Evolutionary conservation across 53 echinoderm and acorn worm species (phyloP), one percentile per base, ranked within the genome.

Genomic region (Luidia sarsii): DNA sequence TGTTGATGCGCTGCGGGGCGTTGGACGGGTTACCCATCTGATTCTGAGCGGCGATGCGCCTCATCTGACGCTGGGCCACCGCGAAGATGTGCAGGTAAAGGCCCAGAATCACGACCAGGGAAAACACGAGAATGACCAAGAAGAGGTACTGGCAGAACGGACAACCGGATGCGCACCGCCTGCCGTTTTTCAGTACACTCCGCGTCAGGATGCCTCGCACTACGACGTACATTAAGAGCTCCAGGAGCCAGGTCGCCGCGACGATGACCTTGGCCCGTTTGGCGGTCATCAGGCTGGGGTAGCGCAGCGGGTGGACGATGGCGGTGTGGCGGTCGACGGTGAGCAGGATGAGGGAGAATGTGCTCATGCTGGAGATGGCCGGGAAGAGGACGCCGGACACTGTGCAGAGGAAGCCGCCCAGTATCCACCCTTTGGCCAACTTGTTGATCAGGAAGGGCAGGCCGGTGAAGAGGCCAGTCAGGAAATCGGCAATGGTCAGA

Each of bases 241-340:
- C 43, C 25, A 27, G 7, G 2, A 15, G 10, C 67, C 45, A 43
- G 5, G 27, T 5, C 2, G 35, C 20, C 7, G 46, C 43, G 21
- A 43, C 43, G 18, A 28, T 45, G 41, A 67, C 7, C 39, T 39
- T 75, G 3, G 75, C 11, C 51, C 39, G 56, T 4, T 19, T 16
- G 1, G 25, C 2, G 7, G 75, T 75, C 27, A 67, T 3, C 13
- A 67, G 33, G 2, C 21, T 67, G 3, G 67, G 67, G 45, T 67
- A 67, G n/a, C 45, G 67, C 67, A 67, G 67, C 11, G 67, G 41
- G 13, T 28, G 45, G 3, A 43, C 29, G 29, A 75, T 43, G 10
- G 75, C 75, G 18, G 57, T 18, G 28, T 21, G 57, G 22, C 75
- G 75, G 14, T 75, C 75, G 5, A 75, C 51, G 8, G 57, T 75